Conservation (phyloP, 2,797 vertebrate species). For the Silurus lanzhouensis region DNA sequence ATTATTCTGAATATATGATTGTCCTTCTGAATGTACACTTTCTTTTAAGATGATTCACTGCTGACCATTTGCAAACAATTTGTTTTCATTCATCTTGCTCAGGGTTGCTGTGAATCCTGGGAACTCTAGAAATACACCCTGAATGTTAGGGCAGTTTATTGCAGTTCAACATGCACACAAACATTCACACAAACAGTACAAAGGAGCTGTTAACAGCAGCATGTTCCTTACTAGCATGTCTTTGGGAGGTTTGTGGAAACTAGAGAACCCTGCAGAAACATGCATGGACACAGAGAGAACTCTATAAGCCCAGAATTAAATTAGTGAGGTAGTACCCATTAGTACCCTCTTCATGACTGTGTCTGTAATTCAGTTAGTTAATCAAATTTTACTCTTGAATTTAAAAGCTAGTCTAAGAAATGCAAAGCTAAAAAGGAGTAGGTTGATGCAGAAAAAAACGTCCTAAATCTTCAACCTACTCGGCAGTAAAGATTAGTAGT, state of each 20-base stretch:
- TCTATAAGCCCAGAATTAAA: no score
- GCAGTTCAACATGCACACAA: not conserved
- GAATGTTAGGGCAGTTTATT: not conserved
- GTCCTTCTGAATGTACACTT: not conserved
- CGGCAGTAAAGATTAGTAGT: not conserved
- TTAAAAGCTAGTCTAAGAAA: no score
- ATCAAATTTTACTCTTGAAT: no score
- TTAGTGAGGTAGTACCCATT: not conserved
- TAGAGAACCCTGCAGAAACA: not conserved
- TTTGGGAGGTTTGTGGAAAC: not conserved
- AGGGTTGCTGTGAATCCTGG: not conserved
- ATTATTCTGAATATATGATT: not conserved
- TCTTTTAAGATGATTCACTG: not conserved
- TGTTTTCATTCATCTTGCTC: not conserved
- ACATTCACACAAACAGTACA: no score
- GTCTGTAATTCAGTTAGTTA: no score
- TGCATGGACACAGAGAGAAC: not conserved
- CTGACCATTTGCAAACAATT: not conserved
- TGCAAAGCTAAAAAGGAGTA: no score
- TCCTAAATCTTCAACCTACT: not conserved
- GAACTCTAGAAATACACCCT: not conserved
- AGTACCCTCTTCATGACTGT: no score
- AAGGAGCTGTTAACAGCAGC: not conserved
- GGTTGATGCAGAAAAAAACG: not conserved
- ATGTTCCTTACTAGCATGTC: not conserved